Evolutionary conservation across 2,797 vertebrate genomes (phyloP).

Genomic region (Decapterus maruadsi): DNA sequence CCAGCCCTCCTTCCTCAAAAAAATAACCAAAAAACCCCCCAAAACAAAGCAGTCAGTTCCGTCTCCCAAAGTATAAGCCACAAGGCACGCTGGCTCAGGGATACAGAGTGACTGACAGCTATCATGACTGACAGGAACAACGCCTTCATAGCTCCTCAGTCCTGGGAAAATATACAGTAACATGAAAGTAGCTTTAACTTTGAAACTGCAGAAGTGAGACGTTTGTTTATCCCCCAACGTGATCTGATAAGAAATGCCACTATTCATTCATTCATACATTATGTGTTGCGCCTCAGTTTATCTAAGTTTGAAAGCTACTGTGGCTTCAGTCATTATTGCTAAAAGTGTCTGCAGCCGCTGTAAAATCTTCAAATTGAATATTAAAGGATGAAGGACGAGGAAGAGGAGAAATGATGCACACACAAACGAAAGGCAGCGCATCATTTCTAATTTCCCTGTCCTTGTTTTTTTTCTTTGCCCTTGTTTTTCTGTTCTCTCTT

Average conservation of each 20-base stretch:
- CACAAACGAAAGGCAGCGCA: neutral
- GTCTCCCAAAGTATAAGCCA: slow-evolving; percentile 32
- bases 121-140: slow-evolving; percentile 36
- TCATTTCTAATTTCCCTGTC: slow-evolving; percentile 22
- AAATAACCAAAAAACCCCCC: slow-evolving; percentile 6
- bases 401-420: neutral
- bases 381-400: slow-evolving; percentile 2
- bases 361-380: neutral
- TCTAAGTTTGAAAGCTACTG: neutral
- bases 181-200: slow-evolving; percentile 1
- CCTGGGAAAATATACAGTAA: neutral
- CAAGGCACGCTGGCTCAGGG: slow-evolving; percentile 14
- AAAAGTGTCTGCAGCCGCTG: neutral
- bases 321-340: neutral
- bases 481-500: slow-evolving; percentile 2
- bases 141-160: neutral
- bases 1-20: neutral
- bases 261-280: neutral
- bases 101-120: slow-evolving; percentile 42
- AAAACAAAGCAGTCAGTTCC: slow-evolving; percentile 40
- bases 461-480: slow-evolving; percentile 26
- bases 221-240: neutral
- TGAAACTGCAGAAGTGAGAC: slow-evolving; percentile 2
- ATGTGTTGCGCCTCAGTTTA: neutral
- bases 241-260: neutral